Conservation (phyloP, 2,113 vertebrate genomes). For the Rhinoptilus africanus region DNA sequence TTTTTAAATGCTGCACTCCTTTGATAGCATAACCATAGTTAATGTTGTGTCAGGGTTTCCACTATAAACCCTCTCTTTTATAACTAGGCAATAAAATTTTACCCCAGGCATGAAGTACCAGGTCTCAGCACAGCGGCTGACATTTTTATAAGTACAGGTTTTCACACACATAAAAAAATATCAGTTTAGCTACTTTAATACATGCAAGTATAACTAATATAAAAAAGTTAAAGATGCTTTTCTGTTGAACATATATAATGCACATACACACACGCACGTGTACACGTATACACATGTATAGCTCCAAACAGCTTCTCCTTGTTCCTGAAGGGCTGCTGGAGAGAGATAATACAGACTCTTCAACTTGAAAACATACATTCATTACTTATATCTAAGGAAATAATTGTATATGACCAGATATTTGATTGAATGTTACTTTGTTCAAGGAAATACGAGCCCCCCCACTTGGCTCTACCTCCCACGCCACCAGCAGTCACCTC, state of each 20-base stretch:
- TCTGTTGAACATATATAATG: not conserved
- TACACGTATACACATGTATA: not conserved
- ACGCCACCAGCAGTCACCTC: not conserved
- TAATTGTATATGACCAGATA: not conserved
- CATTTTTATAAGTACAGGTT: conserved; percentile 54
- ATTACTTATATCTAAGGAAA: conserved; percentile 6
- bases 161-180: not conserved
- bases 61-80: conserved; percentile 67
- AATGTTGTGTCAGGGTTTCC: conserved; percentile 65
- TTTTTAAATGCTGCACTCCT: conserved; percentile 42
- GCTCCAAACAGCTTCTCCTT: not conserved
- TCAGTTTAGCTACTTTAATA: conserved; percentile 11
- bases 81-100: conserved; percentile 60
- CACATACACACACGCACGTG: not conserved
- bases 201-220: not conserved
- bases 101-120: conserved; percentile 57
- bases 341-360: not conserved
- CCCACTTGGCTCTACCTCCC: not conserved
- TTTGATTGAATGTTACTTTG: not conserved
- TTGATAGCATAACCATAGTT: conserved; percentile 32
- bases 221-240: not conserved
- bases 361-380: not conserved
- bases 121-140: conserved; percentile 35
- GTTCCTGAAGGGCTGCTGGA: not conserved
- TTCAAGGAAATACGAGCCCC: not conserved